A percentile compares a stretch with the other conserved stretches of the same genome.
Evolutionary conservation across 2,113 vertebrate genomes (phyloP).

Genomic region (Pollachius pollachius): DNA sequence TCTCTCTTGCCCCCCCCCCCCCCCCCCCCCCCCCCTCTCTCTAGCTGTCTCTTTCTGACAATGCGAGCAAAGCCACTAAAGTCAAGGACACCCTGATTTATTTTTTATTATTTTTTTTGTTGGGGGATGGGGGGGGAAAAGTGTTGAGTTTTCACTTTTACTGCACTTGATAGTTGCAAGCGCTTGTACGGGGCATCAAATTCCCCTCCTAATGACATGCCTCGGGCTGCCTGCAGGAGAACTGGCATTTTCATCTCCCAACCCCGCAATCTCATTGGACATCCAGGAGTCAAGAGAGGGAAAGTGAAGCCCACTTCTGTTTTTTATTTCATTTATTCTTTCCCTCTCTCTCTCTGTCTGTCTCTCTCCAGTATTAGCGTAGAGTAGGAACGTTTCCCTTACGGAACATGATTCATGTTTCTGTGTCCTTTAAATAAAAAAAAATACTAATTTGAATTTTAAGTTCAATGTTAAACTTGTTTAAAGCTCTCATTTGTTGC

Average conservation of each 20-base stretch:
- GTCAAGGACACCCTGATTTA: constrained; percentile 87
- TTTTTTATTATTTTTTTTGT: no score
- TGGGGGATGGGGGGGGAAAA: constrained; percentile 61
- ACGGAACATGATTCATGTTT: constrained; percentile 15
- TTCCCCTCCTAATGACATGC: constrained; percentile 96
- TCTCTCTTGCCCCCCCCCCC: constrained; percentile 8
- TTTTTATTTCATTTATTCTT: constrained; percentile 28
- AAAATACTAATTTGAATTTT: background rate
- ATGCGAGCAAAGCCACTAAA: constrained; percentile 69
- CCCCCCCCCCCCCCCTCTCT: constrained; percentile 16
- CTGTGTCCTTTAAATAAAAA: constrained; percentile 29
- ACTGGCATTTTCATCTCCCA: constrained; percentile 94
- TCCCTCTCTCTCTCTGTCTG: constrained; percentile 4
- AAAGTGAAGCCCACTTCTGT: constrained; percentile 20
- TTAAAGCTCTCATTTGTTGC: background rate
- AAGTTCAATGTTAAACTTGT: no score
- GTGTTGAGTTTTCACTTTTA: constrained; percentile 95
- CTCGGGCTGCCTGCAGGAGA: constrained; percentile 92
- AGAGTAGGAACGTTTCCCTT: constrained; percentile 13
- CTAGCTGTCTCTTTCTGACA: constrained; percentile 23
- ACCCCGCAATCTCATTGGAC: constrained; percentile 70
- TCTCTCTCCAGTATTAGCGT: background rate
- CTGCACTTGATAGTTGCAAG: constrained; percentile 92
- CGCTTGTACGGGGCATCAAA: constrained; percentile 88
- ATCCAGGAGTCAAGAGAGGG: constrained; percentile 23